phyloP scores from a whole-genome alignment of 2,797 vertebrate genomes.

The Antennarius maculatus region DNA sequence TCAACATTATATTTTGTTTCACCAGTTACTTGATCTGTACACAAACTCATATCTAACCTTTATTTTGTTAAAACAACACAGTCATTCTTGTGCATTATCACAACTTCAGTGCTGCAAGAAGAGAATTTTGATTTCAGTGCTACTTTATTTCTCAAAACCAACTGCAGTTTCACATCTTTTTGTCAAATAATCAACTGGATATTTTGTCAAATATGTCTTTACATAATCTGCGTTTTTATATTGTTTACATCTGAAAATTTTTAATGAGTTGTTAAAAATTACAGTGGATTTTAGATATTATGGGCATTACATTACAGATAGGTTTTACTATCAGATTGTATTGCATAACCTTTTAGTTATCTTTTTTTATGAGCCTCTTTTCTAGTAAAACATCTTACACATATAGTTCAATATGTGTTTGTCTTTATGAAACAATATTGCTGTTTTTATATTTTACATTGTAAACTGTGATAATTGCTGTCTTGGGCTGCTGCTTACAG shows the following conservation, averaged over 20 bases:
- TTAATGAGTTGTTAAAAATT: slow-evolving; percentile 34
- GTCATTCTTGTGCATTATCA: not conserved
- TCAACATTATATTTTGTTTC: not conserved
- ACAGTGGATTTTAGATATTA: slow-evolving; percentile 32
- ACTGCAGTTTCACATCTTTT: slow-evolving; percentile 16
- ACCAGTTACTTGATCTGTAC: too few relatives aligned
- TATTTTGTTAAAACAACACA: slow-evolving; percentile 16
- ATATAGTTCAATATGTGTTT: not conserved
- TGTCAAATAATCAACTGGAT: not conserved
- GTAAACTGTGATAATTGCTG: not conserved
- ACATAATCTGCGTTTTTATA: not conserved
- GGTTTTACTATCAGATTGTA: slow-evolving; percentile 84
- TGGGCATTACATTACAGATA: slow-evolving; percentile 67
- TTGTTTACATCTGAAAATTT: not conserved
- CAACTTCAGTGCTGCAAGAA: not conserved
- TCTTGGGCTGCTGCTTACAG: not conserved
- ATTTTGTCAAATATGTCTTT: slow-evolving; percentile 12
- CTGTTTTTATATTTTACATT: not conserved
- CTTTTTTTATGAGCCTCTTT: slow-evolving; percentile 14
- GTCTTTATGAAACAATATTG: slow-evolving; percentile 11
- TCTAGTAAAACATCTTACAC: slow-evolving; percentile 34
- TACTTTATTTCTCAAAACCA: slow-evolving; percentile 17
- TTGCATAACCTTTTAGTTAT: slow-evolving; percentile 18
- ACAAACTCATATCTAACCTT: slow-evolving; percentile 16
- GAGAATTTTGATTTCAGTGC: not conserved